Conservation (phyloP, 1,140 invertebrate species). For the Rhopalosiphum maidis region DNA sequence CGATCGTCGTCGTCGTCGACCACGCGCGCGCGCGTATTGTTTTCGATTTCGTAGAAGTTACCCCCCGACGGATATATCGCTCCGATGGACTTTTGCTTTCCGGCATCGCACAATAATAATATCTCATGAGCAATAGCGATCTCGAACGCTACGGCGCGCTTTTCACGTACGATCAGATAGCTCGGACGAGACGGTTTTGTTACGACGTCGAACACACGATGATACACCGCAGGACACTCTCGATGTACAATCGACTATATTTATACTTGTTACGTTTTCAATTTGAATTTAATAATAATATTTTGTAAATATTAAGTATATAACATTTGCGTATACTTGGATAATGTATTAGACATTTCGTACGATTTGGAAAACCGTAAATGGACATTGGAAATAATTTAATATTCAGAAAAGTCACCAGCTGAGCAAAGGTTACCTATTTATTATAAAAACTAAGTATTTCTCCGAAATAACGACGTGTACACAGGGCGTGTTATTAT, state of each 20-base stretch:
- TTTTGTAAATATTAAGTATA: too few species aligned
- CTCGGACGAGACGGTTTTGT: not conserved
- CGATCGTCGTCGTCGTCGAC: not conserved
- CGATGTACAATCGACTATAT: not conserved
- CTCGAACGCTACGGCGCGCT: not conserved
- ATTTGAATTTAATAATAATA: not conserved
- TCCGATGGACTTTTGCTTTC: not conserved
- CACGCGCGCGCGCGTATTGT: not conserved
- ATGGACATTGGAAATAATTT: not conserved
- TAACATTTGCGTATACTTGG: too few species aligned
- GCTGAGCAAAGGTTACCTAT: too few species aligned
- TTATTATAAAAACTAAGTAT: too few species aligned
- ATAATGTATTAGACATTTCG: not conserved
- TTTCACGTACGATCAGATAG: not conserved
- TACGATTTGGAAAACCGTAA: not conserved
- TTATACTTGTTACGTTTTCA: not conserved
- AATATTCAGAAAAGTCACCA: not conserved
- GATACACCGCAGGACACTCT: not conserved
- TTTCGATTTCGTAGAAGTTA: not conserved
- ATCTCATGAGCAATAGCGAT: not conserved
- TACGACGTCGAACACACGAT: not conserved
- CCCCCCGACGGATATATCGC: not conserved
- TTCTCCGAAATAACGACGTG: too few species aligned
- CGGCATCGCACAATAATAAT: not conserved
- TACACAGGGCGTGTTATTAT: too few species aligned